A percentile compares a stretch with the other conserved stretches of the same genome.
Conservation (phyloP, 2,113 vertebrate species). For the Dunckerocampus dactyliophorus region DNA sequence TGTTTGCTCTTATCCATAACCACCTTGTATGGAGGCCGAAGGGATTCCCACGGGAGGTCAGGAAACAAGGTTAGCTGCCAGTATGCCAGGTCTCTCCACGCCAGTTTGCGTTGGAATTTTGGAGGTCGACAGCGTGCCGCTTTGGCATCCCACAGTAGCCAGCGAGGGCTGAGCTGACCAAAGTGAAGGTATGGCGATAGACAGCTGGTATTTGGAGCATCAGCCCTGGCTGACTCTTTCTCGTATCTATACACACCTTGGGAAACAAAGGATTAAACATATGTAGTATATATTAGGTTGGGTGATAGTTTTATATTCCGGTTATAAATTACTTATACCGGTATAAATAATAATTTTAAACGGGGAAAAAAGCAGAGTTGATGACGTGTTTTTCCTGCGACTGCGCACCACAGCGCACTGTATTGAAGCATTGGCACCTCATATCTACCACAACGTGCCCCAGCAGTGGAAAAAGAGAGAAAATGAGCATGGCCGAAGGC, state of each 20-base stretch:
- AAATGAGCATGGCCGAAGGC: too few species aligned
- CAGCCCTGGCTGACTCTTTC: slow-evolving; percentile 68
- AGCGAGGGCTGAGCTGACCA: slow-evolving; percentile 69
- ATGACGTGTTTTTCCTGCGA: too few species aligned
- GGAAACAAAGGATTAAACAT: not conserved
- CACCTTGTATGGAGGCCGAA: slow-evolving; percentile 71
- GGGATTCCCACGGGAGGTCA: slow-evolving; percentile 69
- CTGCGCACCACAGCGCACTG: too few species aligned
- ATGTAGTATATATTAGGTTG: too few species aligned
- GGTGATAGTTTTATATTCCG: too few species aligned
- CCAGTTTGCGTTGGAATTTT: slow-evolving; percentile 71
- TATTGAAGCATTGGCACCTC: too few species aligned
- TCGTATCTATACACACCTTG: slow-evolving; percentile 70
- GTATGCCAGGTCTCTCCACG: slow-evolving; percentile 72
- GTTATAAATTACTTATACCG: too few species aligned
- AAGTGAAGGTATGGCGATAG: slow-evolving; percentile 75
- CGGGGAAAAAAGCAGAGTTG: too few species aligned
- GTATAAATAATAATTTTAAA: too few species aligned
- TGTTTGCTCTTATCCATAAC: not conserved
- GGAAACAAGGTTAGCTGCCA: slow-evolving; percentile 72
- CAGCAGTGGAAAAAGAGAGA: too few species aligned
- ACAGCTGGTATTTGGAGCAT: slow-evolving; percentile 69
- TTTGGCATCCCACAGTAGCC: slow-evolving; percentile 66
- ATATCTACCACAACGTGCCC: too few species aligned
- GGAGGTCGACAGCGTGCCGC: slow-evolving; percentile 55